phyloP scores from a whole-genome alignment of 2,797 vertebrate genomes.

The Simalia tracyae region DNA sequence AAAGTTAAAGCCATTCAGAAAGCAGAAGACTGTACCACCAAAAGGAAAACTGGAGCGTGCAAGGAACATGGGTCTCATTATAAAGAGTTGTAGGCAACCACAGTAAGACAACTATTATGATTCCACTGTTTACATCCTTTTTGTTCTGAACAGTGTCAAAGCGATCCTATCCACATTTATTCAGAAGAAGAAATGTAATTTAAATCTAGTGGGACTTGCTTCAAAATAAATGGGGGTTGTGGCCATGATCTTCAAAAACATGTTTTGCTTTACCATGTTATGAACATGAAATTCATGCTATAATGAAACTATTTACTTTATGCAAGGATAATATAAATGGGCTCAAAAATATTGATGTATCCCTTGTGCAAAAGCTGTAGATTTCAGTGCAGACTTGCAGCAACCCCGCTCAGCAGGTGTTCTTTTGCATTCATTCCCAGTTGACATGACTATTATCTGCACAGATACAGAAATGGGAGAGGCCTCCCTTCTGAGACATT shows the following conservation, averaged over 20 bases:
- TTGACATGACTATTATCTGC: constrained; percentile 44
- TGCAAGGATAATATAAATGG: not conserved
- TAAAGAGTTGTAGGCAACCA: not conserved
- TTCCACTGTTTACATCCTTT: not conserved
- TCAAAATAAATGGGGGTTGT: not conserved
- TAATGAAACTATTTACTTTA: not conserved
- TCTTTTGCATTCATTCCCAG: not conserved
- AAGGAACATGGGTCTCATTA: not conserved
- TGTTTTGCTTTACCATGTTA: not conserved
- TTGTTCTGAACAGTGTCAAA: not conserved
- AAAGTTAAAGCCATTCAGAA: not conserved
- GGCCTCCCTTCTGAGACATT: not conserved
- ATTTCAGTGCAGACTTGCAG: not conserved
- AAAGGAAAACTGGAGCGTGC: not conserved
- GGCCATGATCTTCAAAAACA: not conserved
- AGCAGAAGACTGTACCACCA: not conserved
- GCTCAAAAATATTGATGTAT: not conserved
- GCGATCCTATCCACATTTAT: not conserved
- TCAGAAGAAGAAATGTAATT: not conserved
- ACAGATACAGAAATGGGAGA: not conserved
- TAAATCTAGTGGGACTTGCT: not conserved
- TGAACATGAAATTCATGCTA: not conserved
- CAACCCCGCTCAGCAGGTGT: accelerated
- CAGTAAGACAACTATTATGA: not conserved
- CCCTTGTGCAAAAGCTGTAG: not conserved